phyloP scores from a whole-genome alignment of 2,113 vertebrate genomes.

The Siniperca knerii region DNA sequence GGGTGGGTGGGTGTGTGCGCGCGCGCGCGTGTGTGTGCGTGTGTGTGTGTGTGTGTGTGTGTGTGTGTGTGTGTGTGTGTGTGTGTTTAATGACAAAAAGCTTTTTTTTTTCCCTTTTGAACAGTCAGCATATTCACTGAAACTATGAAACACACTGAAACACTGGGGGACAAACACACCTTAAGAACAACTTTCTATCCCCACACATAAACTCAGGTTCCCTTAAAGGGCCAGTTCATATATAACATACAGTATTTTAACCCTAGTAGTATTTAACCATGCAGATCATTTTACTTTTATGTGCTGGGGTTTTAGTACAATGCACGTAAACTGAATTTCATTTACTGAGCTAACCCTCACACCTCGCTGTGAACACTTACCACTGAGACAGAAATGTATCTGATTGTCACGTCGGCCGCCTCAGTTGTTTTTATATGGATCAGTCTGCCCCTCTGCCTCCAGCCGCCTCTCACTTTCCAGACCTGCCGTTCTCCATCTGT shows the following conservation, averaged over 20 bases:
- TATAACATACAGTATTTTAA: neutral
- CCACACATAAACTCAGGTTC: neutral
- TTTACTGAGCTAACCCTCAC: too few relatives aligned
- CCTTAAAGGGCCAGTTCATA: neutral
- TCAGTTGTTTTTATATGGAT: too few relatives aligned
- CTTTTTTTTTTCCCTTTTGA: neutral
- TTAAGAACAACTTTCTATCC: neutral
- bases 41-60: slow-evolving; percentile 19
- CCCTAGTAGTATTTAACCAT: neutral
- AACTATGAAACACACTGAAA: neutral
- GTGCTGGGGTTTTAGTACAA: too few relatives aligned
- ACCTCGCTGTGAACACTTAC: too few relatives aligned
- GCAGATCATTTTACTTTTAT: neutral
- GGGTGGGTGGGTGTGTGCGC: slow-evolving; percentile 14
- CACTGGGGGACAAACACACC: neutral
- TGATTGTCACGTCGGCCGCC: too few relatives aligned
- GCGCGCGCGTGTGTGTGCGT: neutral
- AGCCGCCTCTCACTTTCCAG: neutral
- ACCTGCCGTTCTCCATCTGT: neutral
- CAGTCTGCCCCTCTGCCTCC: too few relatives aligned
- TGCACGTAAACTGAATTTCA: too few relatives aligned
- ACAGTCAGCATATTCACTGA: slow-evolving; percentile 48
- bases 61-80: slow-evolving; percentile 14
- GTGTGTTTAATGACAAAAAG: neutral
- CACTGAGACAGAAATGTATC: too few relatives aligned